phyloP scores from a whole-genome alignment of 2,113 vertebrate species.

The Dolichallabes microphthalmus region DNA sequence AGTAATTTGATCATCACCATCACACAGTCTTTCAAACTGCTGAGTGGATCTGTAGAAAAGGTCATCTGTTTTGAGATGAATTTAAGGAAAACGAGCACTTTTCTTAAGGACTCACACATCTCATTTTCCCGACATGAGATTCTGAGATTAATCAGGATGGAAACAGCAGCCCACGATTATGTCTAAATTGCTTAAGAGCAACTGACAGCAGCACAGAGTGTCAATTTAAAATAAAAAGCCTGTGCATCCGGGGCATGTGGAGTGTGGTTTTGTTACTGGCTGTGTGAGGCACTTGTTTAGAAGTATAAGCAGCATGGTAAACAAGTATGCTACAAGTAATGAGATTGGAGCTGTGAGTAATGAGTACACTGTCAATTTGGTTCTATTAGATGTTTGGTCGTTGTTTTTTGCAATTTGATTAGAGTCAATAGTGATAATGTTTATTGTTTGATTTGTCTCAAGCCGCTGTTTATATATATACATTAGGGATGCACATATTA shows the following conservation, averaged over 20 bases:
- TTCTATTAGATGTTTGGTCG: too few species aligned
- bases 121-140: not conserved
- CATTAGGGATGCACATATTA: too few species aligned
- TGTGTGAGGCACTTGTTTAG: not conserved
- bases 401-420: too few species aligned
- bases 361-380: too few species aligned
- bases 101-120: not conserved
- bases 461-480: too few species aligned
- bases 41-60: not conserved
- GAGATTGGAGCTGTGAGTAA: too few species aligned
- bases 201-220: not conserved
- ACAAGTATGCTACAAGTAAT: not conserved
- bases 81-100: not conserved
- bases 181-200: constrained; percentile 18
- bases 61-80: not conserved
- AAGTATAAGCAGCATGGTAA: not conserved
- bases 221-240: constrained; percentile 7
- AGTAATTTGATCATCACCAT: not conserved
- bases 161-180: not conserved
- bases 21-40: not conserved
- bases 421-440: too few species aligned
- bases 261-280: not conserved
- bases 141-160: not conserved
- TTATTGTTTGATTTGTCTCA: too few species aligned
- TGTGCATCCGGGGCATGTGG: constrained; percentile 15